phyloP scores from a whole-genome alignment of 2,113 vertebrate species.

The Petrocephalus microphthalmus region DNA sequence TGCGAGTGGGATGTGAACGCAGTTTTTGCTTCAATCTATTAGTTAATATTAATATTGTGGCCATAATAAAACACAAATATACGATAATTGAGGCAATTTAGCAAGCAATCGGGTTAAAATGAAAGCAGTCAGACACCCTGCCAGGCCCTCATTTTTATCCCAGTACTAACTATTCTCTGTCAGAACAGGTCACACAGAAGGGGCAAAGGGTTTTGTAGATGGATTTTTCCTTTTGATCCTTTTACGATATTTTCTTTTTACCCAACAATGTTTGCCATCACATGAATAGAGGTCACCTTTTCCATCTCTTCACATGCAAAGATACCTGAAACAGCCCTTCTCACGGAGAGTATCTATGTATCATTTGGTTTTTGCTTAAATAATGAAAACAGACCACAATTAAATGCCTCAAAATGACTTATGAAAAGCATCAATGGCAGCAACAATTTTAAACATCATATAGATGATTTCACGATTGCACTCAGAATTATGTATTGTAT shows the following conservation, averaged over 20 bases:
- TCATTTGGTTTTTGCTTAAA: background rate
- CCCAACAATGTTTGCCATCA: background rate
- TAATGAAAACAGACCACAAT: background rate
- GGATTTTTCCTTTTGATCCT: background rate
- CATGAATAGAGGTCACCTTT: background rate
- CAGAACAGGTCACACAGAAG: background rate
- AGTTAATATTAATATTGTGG: background rate
- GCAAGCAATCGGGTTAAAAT: background rate
- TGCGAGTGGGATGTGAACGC: background rate
- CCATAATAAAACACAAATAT: background rate
- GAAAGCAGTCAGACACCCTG: background rate
- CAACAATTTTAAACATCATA: background rate
- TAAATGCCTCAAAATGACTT: background rate
- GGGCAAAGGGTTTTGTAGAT: background rate
- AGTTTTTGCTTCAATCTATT: background rate
- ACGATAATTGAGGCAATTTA: background rate
- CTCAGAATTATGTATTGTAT: background rate
- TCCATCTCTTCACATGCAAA: background rate
- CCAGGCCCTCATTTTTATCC: background rate
- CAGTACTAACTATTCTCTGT: background rate
- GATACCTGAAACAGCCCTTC: too few relatives aligned
- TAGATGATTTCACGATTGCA: background rate
- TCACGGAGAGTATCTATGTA: too few relatives aligned
- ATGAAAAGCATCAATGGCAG: background rate
- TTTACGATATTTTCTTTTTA: background rate